Conservation (phyloP, 2,797 vertebrate genomes). For the Antennarius maculatus region DNA sequence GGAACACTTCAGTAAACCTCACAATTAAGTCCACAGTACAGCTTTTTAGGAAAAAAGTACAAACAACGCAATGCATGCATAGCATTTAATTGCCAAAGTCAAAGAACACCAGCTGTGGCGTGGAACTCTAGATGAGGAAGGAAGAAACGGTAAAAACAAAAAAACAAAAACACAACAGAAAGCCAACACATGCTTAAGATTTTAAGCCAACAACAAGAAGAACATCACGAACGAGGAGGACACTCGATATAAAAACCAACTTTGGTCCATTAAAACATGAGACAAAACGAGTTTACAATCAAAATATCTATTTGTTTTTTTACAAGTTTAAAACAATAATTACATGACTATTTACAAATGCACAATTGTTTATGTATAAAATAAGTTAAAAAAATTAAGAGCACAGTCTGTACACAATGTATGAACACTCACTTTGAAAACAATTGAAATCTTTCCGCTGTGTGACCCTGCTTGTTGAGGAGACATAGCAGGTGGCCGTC, state of each 20-base stretch:
- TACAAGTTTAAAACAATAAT: conserved; percentile 97
- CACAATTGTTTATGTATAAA: conserved; percentile 97
- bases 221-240: conserved; percentile 78
- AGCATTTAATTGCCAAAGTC: conserved; percentile 84
- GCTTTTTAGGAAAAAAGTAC: conserved; percentile 81
- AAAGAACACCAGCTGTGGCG: conserved; percentile 84
- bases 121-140: conserved; percentile 79
- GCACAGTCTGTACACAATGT: conserved; percentile 84
- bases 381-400: conserved; percentile 97
- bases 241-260: conserved; percentile 88
- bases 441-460: conserved; percentile 69
- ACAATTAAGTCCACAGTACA: conserved; percentile 81
- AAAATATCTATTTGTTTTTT: conserved; percentile 93
- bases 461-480: conserved; percentile 55
- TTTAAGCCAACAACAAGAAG: conserved; percentile 83
- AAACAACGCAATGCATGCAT: conserved; percentile 91
- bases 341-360: conserved; percentile 99
- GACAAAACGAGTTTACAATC: conserved; percentile 93
- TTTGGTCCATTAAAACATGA: conserved; percentile 99
- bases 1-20: conserved; percentile 84
- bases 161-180: conserved; percentile 62
- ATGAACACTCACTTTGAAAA: conserved; percentile 79
- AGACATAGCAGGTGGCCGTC: conserved; percentile 29
- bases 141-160: conserved; percentile 52
- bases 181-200: conserved; percentile 88